These are phyloP conservation scores for Thalassoma bifasciatum DNA, from an alignment of 2,113 vertebrate species.

Conservation along the genomic window DNA sequence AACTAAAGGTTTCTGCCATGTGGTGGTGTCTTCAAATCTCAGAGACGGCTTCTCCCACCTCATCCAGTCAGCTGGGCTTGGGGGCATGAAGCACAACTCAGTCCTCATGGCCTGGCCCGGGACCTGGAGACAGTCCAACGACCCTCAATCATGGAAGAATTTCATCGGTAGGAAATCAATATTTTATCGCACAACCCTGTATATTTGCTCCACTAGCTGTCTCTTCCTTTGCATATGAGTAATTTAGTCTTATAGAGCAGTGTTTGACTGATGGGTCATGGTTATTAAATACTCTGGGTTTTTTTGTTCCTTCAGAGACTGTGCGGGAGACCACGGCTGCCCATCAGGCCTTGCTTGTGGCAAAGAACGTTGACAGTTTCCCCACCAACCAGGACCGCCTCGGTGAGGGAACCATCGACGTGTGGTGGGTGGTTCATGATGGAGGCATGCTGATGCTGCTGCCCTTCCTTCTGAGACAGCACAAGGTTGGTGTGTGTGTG, in stretches of 20 bases:
- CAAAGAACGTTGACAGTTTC: conserved; percentile 94
- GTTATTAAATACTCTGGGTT: background rate
- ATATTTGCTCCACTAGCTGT: background rate
- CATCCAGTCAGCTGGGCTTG: conserved; percentile 95
- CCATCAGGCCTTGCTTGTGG: conserved; percentile 92
- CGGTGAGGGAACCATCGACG: conserved; percentile 88
- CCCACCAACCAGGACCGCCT: conserved; percentile 90
- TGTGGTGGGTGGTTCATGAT: conserved; percentile 98
- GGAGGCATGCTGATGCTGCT: conserved; percentile 96
- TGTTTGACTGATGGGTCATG: too few relatives aligned
- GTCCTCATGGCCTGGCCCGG: conserved; percentile 94
- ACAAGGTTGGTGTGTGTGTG: conserved; percentile 93
- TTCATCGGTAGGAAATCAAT: conserved; percentile 89
- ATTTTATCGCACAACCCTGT: background rate
- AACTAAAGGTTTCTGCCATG: conserved; percentile 95
- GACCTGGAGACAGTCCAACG: conserved; percentile 85
- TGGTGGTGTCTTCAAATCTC: conserved; percentile 90
- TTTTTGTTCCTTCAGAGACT: conserved; percentile 83
- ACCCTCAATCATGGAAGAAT: conserved; percentile 87
- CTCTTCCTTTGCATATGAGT: background rate
- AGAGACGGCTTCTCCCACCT: conserved; percentile 94
- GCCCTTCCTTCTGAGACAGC: conserved; percentile 93
- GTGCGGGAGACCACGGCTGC: conserved; percentile 93
- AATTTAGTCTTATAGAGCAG: background rate
- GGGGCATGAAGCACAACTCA: conserved; percentile 95